Conservation (phyloP, 2,113 vertebrate genomes). For the Hyla sarda region DNA sequence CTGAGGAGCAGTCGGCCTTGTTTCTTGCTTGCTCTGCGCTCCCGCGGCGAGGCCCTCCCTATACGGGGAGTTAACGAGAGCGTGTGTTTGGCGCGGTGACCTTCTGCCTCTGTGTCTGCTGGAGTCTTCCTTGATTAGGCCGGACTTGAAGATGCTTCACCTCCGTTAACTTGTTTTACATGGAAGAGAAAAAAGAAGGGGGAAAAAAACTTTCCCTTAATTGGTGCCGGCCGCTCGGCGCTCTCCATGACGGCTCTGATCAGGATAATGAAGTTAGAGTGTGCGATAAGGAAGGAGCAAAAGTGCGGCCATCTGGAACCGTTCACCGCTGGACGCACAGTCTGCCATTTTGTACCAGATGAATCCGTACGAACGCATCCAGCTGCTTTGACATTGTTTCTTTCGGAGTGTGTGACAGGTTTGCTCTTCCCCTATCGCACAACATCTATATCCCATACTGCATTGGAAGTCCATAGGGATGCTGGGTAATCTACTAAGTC, state of each 20-base stretch:
- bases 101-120: constrained; percentile 53
- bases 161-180: constrained; percentile 61
- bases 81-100: constrained; percentile 63
- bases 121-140: constrained; percentile 64
- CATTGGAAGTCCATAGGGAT: no score
- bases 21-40: not conserved
- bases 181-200: constrained; percentile 36
- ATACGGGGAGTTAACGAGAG: constrained; percentile 60
- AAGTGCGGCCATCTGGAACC: not conserved
- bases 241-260: constrained; percentile 63
- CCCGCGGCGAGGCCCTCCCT: constrained; percentile 40
- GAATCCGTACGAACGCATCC: no score
- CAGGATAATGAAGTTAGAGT: constrained; percentile 65
- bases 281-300: constrained; percentile 47
- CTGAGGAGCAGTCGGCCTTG: constrained; percentile 50
- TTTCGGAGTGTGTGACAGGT: no score
- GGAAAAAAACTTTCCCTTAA: constrained; percentile 63
- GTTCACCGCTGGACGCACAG: not conserved
- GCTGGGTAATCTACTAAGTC: no score
- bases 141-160: constrained; percentile 58
- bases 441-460: no score
- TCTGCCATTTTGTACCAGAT: not conserved
- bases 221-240: constrained; percentile 68
- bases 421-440: no score
- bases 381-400: no score